Evolutionary conservation across 2,113 vertebrate genomes (phyloP).

Genomic region (Artemisiospiza belli): DNA sequence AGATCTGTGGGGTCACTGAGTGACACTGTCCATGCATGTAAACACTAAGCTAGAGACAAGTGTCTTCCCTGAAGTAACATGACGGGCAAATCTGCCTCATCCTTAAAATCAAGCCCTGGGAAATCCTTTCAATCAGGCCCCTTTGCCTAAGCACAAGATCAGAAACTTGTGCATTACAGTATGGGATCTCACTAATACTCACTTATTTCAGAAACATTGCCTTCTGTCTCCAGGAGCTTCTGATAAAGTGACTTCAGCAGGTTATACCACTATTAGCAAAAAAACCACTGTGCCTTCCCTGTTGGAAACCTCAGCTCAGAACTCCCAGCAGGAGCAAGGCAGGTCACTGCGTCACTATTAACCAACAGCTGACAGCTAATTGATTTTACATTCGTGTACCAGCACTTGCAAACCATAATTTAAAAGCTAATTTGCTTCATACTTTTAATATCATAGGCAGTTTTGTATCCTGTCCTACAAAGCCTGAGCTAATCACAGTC

Average conservation of each 20-base stretch:
- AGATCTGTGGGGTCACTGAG: not conserved
- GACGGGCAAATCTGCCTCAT: not conserved
- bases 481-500: not conserved
- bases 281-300: not conserved
- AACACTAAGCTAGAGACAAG: not conserved
- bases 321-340: not conserved
- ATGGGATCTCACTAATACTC: not conserved
- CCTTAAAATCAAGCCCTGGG: not conserved
- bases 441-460: constrained; percentile 23
- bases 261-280: not conserved
- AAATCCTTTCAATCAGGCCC: not conserved
- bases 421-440: constrained; percentile 53
- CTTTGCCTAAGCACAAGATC: not conserved
- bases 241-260: not conserved
- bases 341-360: not conserved
- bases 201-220: not conserved
- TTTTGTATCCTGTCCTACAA: not conserved
- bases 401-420: not conserved
- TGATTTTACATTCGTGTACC: constrained; percentile 8
- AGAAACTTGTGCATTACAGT: not conserved
- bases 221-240: not conserved
- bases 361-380: constrained; percentile 20
- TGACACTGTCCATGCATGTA: not conserved
- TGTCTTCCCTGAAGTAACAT: not conserved
- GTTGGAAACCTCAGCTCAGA: not conserved